Percentiles rank a stretch among this genome's conserved stretches.
Evolutionary conservation across 2,888 invertebrate genomes (phyloP).

Genomic region (Acanthosoma haemorrhoidale): DNA sequence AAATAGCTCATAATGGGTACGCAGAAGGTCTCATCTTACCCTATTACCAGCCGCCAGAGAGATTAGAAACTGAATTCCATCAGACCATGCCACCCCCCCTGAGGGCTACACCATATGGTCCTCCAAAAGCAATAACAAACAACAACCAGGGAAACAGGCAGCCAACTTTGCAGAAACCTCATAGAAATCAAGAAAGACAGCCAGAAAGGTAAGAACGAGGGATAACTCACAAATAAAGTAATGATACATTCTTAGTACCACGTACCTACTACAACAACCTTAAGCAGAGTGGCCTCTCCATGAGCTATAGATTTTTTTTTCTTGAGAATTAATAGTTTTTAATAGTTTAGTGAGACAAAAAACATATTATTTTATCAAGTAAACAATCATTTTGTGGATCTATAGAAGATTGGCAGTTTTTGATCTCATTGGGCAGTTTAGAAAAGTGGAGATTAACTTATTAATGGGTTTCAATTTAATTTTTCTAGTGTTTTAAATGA

Average conservation of each 20-base stretch:
- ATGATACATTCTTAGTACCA: neutral
- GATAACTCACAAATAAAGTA: neutral
- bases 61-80: slow-evolving; percentile 31
- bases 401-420: too few relatives aligned
- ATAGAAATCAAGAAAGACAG: neutral
- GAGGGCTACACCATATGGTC: slow-evolving; percentile 10
- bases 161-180: slow-evolving; percentile 3
- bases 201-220: neutral
- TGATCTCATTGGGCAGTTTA: too few relatives aligned
- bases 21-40: slow-evolving; percentile 26
- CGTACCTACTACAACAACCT: neutral
- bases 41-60: slow-evolving; percentile 7
- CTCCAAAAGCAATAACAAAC: neutral
- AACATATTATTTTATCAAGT: too few relatives aligned
- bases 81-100: slow-evolving; percentile 36
- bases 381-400: too few relatives aligned
- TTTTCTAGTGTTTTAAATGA: too few relatives aligned
- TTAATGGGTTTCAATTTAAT: too few relatives aligned
- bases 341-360: too few relatives aligned
- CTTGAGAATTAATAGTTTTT: too few relatives aligned
- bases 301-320: too few relatives aligned
- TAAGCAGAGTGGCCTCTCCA: too few relatives aligned
- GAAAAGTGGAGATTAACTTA: too few relatives aligned
- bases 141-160: slow-evolving; percentile 1
- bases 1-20: slow-evolving; percentile 9